phyloP scores from a whole-genome alignment of 2,113 vertebrate genomes.

The Turnix velox region DNA sequence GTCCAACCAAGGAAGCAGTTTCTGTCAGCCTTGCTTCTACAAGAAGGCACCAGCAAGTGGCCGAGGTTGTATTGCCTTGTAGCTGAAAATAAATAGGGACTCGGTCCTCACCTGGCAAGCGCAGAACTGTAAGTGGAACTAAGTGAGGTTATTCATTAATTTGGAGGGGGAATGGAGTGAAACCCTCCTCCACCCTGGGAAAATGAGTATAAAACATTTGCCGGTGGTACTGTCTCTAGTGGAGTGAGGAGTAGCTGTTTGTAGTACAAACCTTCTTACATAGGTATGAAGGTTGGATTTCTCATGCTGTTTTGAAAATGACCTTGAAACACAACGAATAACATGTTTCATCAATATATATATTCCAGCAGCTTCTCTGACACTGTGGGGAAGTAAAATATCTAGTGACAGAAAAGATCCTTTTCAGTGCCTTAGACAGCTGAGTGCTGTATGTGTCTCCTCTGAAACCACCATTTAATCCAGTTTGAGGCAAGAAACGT shows the following conservation, averaged over 20 bases:
- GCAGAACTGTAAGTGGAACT: too few species aligned
- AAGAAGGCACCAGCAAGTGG: too few species aligned
- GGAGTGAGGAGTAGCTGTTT: not conserved
- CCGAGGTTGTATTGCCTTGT: too few species aligned
- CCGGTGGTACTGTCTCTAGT: not conserved
- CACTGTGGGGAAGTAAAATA: not conserved
- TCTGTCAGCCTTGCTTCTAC: too few species aligned
- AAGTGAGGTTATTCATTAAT: not conserved
- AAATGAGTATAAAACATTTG: not conserved
- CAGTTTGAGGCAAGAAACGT: not conserved
- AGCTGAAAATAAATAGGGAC: too few species aligned
- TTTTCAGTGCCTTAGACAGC: not conserved
- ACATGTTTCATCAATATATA: not conserved
- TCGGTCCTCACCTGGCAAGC: too few species aligned
- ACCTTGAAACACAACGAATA: not conserved
- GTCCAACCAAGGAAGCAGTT: too few species aligned
- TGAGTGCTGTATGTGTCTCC: rapidly evolving
- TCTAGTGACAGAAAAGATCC: not conserved
- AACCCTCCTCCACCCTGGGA: rapidly evolving
- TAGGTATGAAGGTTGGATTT: not conserved
- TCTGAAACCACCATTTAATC: not conserved
- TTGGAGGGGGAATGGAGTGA: not conserved
- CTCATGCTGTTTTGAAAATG: not conserved
- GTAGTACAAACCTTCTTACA: not conserved
- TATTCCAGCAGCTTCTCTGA: not conserved